phyloP scores from a whole-genome alignment of 2,888 invertebrate species.

The Oscheius sp. region DNA sequence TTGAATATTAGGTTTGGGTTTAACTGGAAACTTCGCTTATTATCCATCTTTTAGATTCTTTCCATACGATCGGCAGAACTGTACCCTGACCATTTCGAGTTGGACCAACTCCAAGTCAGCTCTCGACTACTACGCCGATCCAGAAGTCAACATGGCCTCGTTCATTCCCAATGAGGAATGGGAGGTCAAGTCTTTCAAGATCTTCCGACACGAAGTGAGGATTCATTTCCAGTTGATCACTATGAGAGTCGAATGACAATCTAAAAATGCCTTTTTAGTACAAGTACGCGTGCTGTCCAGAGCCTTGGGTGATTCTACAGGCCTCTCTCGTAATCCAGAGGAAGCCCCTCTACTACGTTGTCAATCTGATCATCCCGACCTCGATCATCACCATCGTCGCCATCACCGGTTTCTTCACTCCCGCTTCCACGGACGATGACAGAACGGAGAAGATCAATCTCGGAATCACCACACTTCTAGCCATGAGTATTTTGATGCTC shows the following conservation, averaged over 20 bases:
- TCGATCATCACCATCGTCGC: slow-evolving; percentile 75
- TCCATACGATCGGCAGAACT: slow-evolving; percentile 72
- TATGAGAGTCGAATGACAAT: background rate
- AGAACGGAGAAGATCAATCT: slow-evolving; percentile 72
- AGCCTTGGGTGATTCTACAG: slow-evolving; percentile 60
- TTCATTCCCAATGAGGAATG: slow-evolving; percentile 72
- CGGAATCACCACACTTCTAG: slow-evolving; percentile 71
- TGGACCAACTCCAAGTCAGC: slow-evolving; percentile 72
- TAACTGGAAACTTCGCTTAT: background rate
- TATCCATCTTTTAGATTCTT: slow-evolving; percentile 60
- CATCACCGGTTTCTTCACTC: slow-evolving; percentile 75
- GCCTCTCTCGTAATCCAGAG: slow-evolving; percentile 65
- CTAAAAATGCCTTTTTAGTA: slow-evolving; percentile 55
- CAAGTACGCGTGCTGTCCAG: slow-evolving; percentile 71
- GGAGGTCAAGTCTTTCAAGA: slow-evolving; percentile 69
- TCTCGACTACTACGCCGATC: slow-evolving; percentile 70
- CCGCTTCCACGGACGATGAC: slow-evolving; percentile 74
- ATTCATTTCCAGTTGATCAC: background rate
- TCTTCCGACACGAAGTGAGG: slow-evolving; percentile 68
- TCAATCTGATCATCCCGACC: slow-evolving; percentile 75
- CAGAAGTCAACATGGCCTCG: slow-evolving; percentile 62
- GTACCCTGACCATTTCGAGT: slow-evolving; percentile 70
- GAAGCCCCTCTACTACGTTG: slow-evolving; percentile 71
- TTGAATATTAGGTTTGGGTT: slow-evolving; percentile 56
- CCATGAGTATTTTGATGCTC: slow-evolving; percentile 76